Conservation (phyloP, 2,888 invertebrate genomes). For the Strigamia transsilvanica region DNA sequence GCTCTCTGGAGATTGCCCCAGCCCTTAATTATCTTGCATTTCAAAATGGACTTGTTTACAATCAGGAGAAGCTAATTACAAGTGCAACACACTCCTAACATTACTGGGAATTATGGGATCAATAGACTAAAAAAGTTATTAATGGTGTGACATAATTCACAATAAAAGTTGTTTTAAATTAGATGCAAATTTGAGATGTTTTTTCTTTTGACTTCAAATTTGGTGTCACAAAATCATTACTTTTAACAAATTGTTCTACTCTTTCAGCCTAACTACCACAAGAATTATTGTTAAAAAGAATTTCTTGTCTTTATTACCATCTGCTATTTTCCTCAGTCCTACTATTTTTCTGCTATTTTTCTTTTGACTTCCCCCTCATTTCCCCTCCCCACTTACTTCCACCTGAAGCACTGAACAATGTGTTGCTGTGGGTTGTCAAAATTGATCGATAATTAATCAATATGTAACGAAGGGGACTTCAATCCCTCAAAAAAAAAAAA, state of each 20-base stretch:
- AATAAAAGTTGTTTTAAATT: no score
- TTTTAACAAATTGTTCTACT: neutral
- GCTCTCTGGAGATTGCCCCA: neutral
- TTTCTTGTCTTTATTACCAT: conserved; percentile 14
- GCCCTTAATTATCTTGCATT: conserved; percentile 16
- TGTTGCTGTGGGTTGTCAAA: conserved; percentile 10
- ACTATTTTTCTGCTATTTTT: conserved; percentile 15
- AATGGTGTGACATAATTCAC: neutral
- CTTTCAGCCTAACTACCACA: neutral
- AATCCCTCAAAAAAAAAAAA: neutral
- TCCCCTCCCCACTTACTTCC: conserved; percentile 9
- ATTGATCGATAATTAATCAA: conserved; percentile 30
- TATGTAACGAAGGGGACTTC: neutral
- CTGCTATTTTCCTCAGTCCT: neutral
- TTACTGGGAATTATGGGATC: neutral
- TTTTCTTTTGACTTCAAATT: no score
- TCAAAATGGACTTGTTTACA: conserved; percentile 30
- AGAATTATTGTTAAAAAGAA: neutral
- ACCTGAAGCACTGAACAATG: conserved; percentile 26
- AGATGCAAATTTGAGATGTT: no score
- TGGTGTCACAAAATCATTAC: no score
- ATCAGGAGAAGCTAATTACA: conserved; percentile 30
- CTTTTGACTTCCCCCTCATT: neutral
- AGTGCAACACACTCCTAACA: conserved; percentile 20
- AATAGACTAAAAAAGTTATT: conserved; percentile 7